A percentile compares a stretch with the other conserved stretches of the same genome.
phyloP scores from a whole-genome alignment of 2,113 vertebrate genomes.

The Phaetusa simplex region DNA sequence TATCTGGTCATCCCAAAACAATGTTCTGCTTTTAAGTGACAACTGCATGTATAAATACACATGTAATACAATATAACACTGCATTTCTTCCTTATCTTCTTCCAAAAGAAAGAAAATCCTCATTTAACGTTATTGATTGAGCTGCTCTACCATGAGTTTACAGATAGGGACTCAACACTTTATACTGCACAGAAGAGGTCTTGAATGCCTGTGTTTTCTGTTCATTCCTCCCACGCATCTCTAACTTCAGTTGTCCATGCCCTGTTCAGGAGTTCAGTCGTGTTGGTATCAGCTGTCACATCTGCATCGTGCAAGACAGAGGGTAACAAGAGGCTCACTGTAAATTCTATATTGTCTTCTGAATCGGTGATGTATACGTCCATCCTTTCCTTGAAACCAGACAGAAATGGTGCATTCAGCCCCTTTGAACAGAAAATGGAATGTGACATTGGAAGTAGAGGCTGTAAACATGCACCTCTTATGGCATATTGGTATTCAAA shows the following conservation, averaged over 20 bases:
- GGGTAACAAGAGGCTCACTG: not conserved
- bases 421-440: not conserved
- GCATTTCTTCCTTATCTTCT: not conserved
- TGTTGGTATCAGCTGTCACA: not conserved
- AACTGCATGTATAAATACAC: not conserved
- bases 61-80: not conserved
- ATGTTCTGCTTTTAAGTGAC: not conserved
- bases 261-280: not conserved
- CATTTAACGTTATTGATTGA: not conserved
- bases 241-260: not conserved
- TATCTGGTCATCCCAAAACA: not conserved
- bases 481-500: not conserved
- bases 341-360: not conserved
- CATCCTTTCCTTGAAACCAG: not conserved
- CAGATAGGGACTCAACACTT: not conserved
- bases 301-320: not conserved
- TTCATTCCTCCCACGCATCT: not conserved
- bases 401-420: not conserved
- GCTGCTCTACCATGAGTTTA: not conserved
- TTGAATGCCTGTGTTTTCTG: not conserved
- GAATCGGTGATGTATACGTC: fast-evolving
- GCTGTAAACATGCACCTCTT: not conserved
- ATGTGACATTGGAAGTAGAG: not conserved
- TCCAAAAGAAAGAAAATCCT: not conserved
- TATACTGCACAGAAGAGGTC: not conserved